Evolutionary conservation across 2,113 vertebrate genomes (phyloP).

Genomic region (Mystacornis crossleyi): DNA sequence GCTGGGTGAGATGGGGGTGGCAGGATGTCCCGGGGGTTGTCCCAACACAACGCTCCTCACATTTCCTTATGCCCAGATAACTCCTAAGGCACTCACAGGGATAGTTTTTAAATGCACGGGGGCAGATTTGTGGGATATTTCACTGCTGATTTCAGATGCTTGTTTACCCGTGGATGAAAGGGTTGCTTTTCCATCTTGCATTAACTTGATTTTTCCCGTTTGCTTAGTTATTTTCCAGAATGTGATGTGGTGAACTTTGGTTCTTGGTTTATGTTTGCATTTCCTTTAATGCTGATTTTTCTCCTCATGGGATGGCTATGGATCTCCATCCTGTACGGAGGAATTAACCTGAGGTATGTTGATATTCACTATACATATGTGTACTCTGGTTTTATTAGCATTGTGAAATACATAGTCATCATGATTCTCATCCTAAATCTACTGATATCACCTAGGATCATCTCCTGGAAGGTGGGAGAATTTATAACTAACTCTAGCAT

Average conservation of each 20-base stretch:
- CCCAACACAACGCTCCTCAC: accelerated
- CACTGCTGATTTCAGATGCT: neutral
- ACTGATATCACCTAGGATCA: neutral
- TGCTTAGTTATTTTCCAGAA: constrained; percentile 89
- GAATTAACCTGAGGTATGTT: constrained; percentile 84
- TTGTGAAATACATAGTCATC: neutral
- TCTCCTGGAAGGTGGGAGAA: neutral
- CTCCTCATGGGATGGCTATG: constrained; percentile 91
- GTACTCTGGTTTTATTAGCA: neutral
- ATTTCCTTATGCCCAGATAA: neutral
- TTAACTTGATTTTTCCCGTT: constrained; percentile 56
- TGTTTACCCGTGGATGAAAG: neutral
- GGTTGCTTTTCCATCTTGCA: neutral
- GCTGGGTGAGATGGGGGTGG: neutral
- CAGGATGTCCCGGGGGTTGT: neutral
- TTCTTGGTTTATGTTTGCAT: constrained; percentile 96
- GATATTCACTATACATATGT: neutral
- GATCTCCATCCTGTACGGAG: constrained; percentile 91
- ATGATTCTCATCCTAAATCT: neutral
- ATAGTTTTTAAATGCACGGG: neutral
- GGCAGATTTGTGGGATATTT: neutral
- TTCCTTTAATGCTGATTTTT: constrained; percentile 93
- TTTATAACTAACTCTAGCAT: neutral
- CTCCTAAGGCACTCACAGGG: neutral
- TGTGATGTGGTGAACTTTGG: constrained; percentile 95